Evolutionary conservation across 2,113 vertebrate genomes (phyloP), one percentile per base, ranked within the genome.

Genomic region (Polypterus bichir): DNA sequence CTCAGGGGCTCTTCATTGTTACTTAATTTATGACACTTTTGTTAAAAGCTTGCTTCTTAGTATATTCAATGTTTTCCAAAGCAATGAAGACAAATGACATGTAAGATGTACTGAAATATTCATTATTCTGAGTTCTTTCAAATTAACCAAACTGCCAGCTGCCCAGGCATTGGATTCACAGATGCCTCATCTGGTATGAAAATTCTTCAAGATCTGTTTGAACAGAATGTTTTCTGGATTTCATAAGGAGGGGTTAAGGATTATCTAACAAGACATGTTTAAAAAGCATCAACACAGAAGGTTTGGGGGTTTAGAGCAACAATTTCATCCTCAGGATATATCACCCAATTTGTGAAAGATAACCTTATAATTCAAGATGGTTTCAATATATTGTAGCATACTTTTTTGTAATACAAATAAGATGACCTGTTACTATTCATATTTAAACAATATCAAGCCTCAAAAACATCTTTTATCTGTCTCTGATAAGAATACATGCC

Each of bases 1-100:
- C 80, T 82, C 82, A 71, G 79, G 81, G 76, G 81, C 69, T 78
- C 74, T 76, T 85, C 81, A 81, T 77, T 76, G 76, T 77, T 78
- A 66, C 49, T 48, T 74, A 73, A 81, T 84, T 88, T 83, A 88
- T 76, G 81, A 73, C 59, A 45, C 66, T 67, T 78, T 81, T 78
- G 77, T 81, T 86, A 79, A 75, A 75, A 74, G 54, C 68, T 69
- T 69, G 77, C 71, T 74, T 74, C 74, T 69, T 71, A 70, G 56
- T 71, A 67, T 79, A 83, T 81, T 81, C 71, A 1, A 80, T 80
- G 83, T 70, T 63, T 2, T 47, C 65, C 69, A 69, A 77, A 45
- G 77, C 63, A 83, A 68, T 75, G 75, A 78, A 83, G 81, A 87
- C 77, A 80, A 84, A 81, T 70, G 64, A 72, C 76, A 70, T 48